A percentile compares a stretch with the other conserved stretches of the same genome.
Evolutionary conservation across 2,797 vertebrate species (phyloP).

Genomic region (Chrosomus eos): DNA sequence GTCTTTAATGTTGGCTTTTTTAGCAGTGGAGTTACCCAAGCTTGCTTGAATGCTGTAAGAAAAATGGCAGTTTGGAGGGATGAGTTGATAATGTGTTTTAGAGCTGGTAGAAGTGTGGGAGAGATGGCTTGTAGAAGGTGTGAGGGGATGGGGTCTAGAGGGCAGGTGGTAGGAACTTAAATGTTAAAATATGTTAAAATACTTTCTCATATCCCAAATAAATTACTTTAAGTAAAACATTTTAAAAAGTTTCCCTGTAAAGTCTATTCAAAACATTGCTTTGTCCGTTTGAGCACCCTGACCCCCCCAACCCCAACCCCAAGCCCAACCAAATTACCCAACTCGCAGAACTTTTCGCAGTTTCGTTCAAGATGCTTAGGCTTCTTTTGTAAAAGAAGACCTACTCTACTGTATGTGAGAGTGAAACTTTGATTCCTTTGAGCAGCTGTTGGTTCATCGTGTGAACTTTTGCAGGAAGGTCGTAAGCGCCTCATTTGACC

Average conservation of each 20-base stretch:
- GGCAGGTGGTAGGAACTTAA: too few species aligned
- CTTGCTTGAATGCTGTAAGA: too few species aligned
- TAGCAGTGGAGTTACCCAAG: too few species aligned
- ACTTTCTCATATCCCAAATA: background rate
- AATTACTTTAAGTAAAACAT: background rate
- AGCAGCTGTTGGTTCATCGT: conserved; percentile 18
- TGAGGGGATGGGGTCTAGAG: too few species aligned
- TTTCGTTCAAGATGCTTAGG: background rate
- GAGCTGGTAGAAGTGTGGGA: too few species aligned
- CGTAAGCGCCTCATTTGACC: conserved; percentile 35
- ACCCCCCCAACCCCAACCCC: accelerated
- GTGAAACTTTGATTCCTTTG: conserved; percentile 7
- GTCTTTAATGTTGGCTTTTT: too few species aligned
- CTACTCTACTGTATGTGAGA: background rate
- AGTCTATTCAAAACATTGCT: background rate
- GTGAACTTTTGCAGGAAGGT: conserved; percentile 38
- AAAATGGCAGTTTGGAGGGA: too few species aligned
- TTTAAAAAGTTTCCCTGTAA: background rate
- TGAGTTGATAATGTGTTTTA: too few species aligned
- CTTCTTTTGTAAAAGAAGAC: too few species aligned
- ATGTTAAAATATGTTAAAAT: too few species aligned
- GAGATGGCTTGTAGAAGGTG: too few species aligned
- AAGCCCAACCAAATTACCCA: too few species aligned
- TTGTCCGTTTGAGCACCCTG: background rate
- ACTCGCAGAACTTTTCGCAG: background rate